phyloP scores from a whole-genome alignment of 2,113 vertebrate species.

The Melierax canorus region DNA sequence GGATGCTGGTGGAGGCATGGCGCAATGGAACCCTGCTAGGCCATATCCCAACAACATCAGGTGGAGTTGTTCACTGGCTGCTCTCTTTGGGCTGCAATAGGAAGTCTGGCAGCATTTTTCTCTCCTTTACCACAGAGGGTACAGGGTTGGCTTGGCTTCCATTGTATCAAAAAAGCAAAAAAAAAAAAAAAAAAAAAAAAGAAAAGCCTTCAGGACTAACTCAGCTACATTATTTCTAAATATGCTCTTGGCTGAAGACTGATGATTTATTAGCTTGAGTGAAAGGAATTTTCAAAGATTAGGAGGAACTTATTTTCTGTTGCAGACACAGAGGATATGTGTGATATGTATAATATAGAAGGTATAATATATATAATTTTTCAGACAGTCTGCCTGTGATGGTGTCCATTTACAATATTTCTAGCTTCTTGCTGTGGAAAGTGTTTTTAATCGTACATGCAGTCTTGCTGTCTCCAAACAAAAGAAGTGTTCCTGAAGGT shows the following conservation, averaged over 20 bases:
- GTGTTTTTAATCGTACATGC: neutral
- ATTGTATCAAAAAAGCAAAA: too few species aligned
- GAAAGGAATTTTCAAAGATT: neutral
- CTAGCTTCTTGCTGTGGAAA: neutral
- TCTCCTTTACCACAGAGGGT: neutral
- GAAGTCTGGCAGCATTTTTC: neutral
- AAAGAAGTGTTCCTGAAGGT: neutral
- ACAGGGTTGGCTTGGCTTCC: neutral
- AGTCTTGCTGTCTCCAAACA: neutral
- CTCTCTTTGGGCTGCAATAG: neutral
- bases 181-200: neutral
- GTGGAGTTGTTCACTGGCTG: neutral
- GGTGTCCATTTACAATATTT: neutral
- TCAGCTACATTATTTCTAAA: neutral
- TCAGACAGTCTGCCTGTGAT: accelerated
- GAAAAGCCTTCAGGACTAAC: neutral
- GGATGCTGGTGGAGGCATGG: neutral
- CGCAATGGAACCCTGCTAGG: neutral
- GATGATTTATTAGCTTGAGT: neutral
- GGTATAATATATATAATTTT: neutral
- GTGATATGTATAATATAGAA: neutral
- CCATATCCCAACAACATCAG: neutral
- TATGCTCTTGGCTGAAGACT: neutral
- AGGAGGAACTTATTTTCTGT: neutral
- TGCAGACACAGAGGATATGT: neutral